Base-by-base conservation (phyloP, 2,797 vertebrate genomes). In the Rhinatrema bivittatum region DNA sequence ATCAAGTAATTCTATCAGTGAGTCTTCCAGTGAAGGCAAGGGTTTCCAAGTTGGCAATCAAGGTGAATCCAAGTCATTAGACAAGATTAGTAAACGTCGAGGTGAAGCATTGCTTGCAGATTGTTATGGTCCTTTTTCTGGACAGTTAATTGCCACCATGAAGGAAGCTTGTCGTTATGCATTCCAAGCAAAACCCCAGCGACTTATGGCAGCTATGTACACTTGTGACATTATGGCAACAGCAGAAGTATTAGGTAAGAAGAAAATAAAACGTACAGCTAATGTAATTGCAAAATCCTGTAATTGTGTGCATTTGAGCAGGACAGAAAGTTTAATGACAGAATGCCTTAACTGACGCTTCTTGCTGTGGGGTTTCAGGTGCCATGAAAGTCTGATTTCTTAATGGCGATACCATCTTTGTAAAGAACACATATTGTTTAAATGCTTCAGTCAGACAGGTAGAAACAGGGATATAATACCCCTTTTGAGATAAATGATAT, bases 151-250 rank as follows among this genome's bases (percentile, higher is more conserved):
- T 9, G 93, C 94, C 9, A 86, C 90, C 40, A 84, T 93, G 87
- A 99, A 98, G 58, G 94, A 99, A 40, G 90, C 87, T 0, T 99
- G 94, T 42, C 90, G 94, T 9, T 87, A 78, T 0, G 90, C 94
- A 3, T 81, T 99, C 65, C 94, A 94, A 20, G 84, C 76, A 29
- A 90, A 85, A 36, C 92, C 94, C 0, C 96, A 98, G 72, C 88
- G 96, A 3, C 90, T 99, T 11, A 91, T 99, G 93, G 93, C 91
- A 2, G 94, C 96, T 1, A 98, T 98, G 94, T 99, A 99, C 52
- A 97, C 91, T 0, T 99, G 96, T 23, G 94, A 98, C 46, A 94
- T 99, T 49, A 91, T 96, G 88, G 87, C 96, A 34, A 97, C 93
- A 1, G 86, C 88, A 1, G 96, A 98, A 7, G 94, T 99, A 20